Percentiles rank a stretch among this genome's conserved stretches.
Conservation (phyloP, 2,797 vertebrate species). For the Danio kyathit region DNA sequence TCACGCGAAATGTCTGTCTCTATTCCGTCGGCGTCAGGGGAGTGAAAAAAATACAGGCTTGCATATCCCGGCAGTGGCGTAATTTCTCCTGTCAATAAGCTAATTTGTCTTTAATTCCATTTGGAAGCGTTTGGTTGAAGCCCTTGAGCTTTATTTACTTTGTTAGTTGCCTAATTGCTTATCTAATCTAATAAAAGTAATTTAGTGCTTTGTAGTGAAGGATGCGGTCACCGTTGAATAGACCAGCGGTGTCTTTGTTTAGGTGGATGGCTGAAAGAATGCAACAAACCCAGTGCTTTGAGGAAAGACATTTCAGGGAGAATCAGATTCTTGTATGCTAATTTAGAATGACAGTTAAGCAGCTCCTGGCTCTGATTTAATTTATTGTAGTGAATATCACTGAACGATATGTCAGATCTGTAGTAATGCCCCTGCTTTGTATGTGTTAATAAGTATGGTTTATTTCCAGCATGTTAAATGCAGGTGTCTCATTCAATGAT, state of each 20-base stretch:
- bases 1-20: slow-evolving; percentile 42
- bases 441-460: neutral
- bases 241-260: slow-evolving; percentile 66
- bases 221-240: slow-evolving; percentile 72
- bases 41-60: slow-evolving; percentile 55
- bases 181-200: slow-evolving; percentile 82
- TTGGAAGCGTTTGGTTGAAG: slow-evolving; percentile 74
- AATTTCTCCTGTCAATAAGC: slow-evolving; percentile 78
- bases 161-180: slow-evolving; percentile 82
- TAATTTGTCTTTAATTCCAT: slow-evolving; percentile 77
- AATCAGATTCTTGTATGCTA: slow-evolving; percentile 65
- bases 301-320: slow-evolving; percentile 63
- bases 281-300: slow-evolving; percentile 60
- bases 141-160: slow-evolving; percentile 78
- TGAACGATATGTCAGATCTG: neutral
- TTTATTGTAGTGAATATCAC: slow-evolving; percentile 35
- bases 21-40: slow-evolving; percentile 49
- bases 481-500: too few relatives aligned
- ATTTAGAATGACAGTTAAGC: slow-evolving; percentile 62
- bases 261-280: slow-evolving; percentile 65
- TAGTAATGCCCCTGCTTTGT: neutral
- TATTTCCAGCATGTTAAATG: too few relatives aligned
- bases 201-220: slow-evolving; percentile 76
- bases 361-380: slow-evolving; percentile 29
- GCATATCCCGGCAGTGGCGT: slow-evolving; percentile 68